A percentile compares a stretch with the other conserved stretches of the same genome.
These are phyloP conservation scores for Pachliopta kotzebuea DNA, from an alignment of 2,888 invertebrate genomes.

Conservation along the genomic window DNA sequence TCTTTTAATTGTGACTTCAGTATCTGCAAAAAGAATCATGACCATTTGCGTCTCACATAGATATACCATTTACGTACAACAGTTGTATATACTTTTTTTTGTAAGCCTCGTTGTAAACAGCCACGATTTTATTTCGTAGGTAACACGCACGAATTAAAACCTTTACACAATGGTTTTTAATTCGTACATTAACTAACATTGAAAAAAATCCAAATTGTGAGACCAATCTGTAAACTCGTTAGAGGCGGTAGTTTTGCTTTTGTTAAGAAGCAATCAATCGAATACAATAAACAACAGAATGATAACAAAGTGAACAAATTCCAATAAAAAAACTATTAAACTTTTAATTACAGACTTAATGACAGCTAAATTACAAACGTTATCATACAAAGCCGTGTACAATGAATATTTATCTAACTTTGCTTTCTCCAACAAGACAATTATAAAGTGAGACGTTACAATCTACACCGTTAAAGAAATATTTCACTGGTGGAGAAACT, in stretches of 20 bases:
- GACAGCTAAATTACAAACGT: slow-evolving; percentile 3
- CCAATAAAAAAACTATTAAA: slow-evolving; percentile 3
- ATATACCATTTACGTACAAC: background rate
- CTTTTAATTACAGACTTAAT: background rate
- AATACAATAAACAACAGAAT: background rate
- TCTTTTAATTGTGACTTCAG: background rate
- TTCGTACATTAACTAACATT: too few species aligned
- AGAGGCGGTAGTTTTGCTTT: background rate
- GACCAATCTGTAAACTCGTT: too few species aligned
- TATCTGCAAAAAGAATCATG: background rate
- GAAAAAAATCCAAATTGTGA: too few species aligned
- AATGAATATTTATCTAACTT: slow-evolving; percentile 3
- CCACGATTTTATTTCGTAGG: too few species aligned
- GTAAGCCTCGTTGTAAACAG: too few species aligned
- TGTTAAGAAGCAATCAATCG: background rate
- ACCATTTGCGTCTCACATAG: background rate
- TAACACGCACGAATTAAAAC: too few species aligned
- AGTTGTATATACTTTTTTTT: background rate
- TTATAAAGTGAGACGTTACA: slow-evolving; percentile 5
- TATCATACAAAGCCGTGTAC: slow-evolving; percentile 1
- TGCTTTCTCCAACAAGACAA: background rate
- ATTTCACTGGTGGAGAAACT: slow-evolving; percentile 5
- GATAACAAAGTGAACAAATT: background rate
- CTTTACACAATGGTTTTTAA: too few species aligned
- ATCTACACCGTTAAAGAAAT: slow-evolving; percentile 6